Evolutionary conservation across 2,888 invertebrate genomes (phyloP).

Genomic region (Cerastis rubricosa): DNA sequence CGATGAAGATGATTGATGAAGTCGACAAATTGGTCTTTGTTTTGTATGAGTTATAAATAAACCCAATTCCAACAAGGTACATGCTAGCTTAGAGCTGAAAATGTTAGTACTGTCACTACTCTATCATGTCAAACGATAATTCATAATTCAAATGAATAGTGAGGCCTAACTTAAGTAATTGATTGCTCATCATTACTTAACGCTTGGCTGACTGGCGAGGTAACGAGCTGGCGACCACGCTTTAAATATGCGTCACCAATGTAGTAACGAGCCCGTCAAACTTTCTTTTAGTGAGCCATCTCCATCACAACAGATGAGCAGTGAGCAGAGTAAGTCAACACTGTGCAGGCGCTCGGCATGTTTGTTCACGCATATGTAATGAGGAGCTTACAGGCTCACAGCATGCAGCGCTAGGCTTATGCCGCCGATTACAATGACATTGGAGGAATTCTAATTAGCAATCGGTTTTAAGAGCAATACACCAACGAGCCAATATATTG

Average conservation of each 20-base stretch:
- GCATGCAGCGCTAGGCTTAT: not conserved
- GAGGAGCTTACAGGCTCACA: not conserved
- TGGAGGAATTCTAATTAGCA: not conserved
- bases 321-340: not conserved
- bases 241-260: constrained; percentile 3
- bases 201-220: not conserved
- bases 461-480: too few species aligned
- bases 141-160: not conserved
- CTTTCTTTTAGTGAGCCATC: constrained; percentile 22
- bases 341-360: not conserved
- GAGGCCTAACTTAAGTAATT: not conserved
- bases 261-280: constrained; percentile 1
- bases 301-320: constrained; percentile 24
- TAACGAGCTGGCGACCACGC: not conserved
- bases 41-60: not conserved
- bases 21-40: not conserved
- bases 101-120: not conserved
- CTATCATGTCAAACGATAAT: not conserved
- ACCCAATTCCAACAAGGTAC: not conserved
- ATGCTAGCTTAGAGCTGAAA: not conserved
- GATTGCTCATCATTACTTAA: constrained; percentile 11
- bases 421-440: not conserved
- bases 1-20: too few species aligned
- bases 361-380: not conserved
- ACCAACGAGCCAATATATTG: not conserved